Conservation (phyloP, 2,797 vertebrate species). For the Spheniscus humboldti region DNA sequence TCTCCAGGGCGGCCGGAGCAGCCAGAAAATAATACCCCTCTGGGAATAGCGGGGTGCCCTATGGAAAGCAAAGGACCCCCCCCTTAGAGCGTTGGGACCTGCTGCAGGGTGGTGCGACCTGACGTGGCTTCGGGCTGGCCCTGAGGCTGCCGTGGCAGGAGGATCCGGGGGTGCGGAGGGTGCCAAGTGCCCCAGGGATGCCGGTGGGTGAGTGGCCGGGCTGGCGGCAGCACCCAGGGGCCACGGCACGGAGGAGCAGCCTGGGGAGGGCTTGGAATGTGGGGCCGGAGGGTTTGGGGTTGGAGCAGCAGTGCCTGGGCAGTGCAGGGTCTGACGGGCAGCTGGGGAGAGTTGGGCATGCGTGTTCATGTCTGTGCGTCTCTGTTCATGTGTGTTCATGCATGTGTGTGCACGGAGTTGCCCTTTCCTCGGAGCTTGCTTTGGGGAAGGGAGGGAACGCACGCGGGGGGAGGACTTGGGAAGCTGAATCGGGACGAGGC, state of each 20-base stretch:
- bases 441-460: neutral
- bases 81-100: rapidly evolving
- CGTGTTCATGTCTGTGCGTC: rapidly evolving
- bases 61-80: neutral
- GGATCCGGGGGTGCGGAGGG: neutral
- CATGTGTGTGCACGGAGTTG: rapidly evolving
- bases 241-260: rapidly evolving
- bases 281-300: neutral
- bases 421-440: neutral
- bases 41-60: neutral
- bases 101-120: neutral
- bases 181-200: rapidly evolving
- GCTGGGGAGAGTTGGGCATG: neutral
- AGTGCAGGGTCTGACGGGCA: rapidly evolving
- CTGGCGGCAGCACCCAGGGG: neutral
- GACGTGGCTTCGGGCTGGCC: neutral
- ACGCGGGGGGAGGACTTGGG: rapidly evolving
- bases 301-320: neutral
- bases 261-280: rapidly evolving
- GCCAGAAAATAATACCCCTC: neutral
- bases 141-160: neutral
- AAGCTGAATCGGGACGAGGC: rapidly evolving
- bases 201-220: neutral
- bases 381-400: rapidly evolving
- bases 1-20: neutral